Base-by-base conservation (phyloP, 2,113 vertebrate species). In the Mesitornis unicolor region DNA sequence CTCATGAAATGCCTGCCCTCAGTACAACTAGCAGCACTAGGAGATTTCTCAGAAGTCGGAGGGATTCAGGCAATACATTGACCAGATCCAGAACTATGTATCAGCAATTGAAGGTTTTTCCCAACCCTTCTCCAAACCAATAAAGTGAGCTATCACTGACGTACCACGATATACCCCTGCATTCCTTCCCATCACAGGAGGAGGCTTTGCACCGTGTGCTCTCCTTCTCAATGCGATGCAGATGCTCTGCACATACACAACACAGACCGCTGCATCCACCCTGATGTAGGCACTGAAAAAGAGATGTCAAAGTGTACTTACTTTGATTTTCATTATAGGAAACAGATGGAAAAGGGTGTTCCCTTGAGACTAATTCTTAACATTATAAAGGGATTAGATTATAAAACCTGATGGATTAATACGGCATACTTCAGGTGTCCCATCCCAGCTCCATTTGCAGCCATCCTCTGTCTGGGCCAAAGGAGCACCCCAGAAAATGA, bases 21-120 rank as follows among this genome's bases (percentile, higher is more conserved):
- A 42, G 60, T 3, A 11, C 40, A 87, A 51, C 24, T 36, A 43
- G 50, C 47, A 64, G n/a, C 83, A 33, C 8, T 11, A 31, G 17
- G 21, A 24, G 45, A 51, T 6, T 48, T 28, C 28, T 51, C 8
- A 1, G 67, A 50, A 57, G 17, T 12, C 59, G 64, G 43, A 80
- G 71, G 38, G 43, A 15, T 69, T 45, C 33, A 33, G 22, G 16
- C 5, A 25, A 13, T 7, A 1, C 1, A 2, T 0, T 11, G 64
- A 67, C 20, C 4, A 26, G 25, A 61, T 33, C 43, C 42, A 74
- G 50, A 7, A 7, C 16, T 11, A 16, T 9, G 9, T 4, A 47
- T 13, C 3, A 48, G 33, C 47, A 59, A 17, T n/a, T n/a, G n/a
- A n/a, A n/a, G n/a, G n/a, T 11, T 43, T 78, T 64, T 15, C 43